Base-by-base conservation (phyloP, 2,113 vertebrate genomes). In the Corythornis vintsioides region DNA sequence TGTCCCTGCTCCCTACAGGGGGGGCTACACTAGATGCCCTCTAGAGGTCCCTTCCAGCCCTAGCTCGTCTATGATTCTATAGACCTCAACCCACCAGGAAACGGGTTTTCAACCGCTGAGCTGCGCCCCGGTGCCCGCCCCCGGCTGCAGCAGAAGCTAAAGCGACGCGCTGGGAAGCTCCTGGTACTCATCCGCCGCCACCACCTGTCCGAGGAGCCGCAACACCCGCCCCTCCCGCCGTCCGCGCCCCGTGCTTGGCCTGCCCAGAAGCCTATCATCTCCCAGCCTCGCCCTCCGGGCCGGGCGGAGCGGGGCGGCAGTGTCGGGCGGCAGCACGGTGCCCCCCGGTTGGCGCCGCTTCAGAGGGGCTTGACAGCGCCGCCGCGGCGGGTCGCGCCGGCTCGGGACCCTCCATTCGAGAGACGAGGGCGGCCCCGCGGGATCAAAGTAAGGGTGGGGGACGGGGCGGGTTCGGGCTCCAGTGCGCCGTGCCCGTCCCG, bases 61-160 rank as follows among this genome's bases (percentile, higher is more conserved):
- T 38, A 38, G 38, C 9, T 9, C 38, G 38, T 38, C 38, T 38
- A 38, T 38, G 38, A 38, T 38, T 38, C 38, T 10, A 38, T 38
- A 38, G 9, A 38, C 38, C 43, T 45, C n/a, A 26, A 11, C 24
- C 28, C 13, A 12, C 13, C 12, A 14, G n/a, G 21, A 22, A 4
- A 11, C 1, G 1, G 1, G 4, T 4, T 25, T 21, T 35, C 13
- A 2, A 10, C 9, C 7, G 7, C 21, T 4, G 8, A 26, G 29
- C 22, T 17, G 9, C 48, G 22, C 16, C 21, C 22, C 21, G 11
- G 22, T 3, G 22, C 48, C 12, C 48, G 38, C 38, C 38, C 38
- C 38, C 38, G 38, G 38, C 38, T 38, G 38, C 38, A 38, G 38
- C 38, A 38, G 38, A 38, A 38, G 38, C 35, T 38, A 38, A 38